Evolutionary conservation across 2,797 vertebrate species (phyloP).

Genomic region (Onychomys arenicola): DNA sequence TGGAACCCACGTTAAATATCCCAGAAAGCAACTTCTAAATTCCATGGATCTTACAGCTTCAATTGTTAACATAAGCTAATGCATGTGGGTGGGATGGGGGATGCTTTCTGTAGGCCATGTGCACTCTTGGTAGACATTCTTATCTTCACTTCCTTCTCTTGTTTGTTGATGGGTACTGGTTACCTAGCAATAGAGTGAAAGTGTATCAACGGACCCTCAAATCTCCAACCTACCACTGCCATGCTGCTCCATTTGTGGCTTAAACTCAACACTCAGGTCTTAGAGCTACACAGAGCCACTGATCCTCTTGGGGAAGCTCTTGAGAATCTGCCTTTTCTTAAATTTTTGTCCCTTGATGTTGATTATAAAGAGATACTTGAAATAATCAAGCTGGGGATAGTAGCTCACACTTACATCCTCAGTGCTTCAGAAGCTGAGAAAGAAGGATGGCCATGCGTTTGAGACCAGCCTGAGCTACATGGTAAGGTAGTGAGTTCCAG

Average conservation of each 20-base stretch:
- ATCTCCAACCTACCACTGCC: neutral
- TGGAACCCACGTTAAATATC: neutral
- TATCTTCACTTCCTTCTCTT: neutral
- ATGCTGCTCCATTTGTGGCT: neutral
- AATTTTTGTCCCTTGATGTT: neutral
- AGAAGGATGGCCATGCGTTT: neutral
- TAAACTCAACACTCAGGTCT: neutral
- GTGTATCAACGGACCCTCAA: neutral
- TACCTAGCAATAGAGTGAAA: neutral
- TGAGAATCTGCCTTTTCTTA: neutral
- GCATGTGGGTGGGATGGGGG: neutral
- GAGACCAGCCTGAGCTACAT: neutral
- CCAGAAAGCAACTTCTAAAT: conserved; percentile 41
- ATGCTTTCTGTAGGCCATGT: neutral
- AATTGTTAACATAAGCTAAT: neutral
- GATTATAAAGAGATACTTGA: neutral
- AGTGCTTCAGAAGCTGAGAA: no score
- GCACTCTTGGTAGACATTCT: neutral
- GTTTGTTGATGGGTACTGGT: neutral
- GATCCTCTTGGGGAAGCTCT: neutral
- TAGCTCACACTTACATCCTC: neutral
- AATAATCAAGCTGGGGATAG: neutral
- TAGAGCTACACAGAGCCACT: neutral
- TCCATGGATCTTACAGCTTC: neutral
- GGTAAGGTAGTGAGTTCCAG: neutral